Base-by-base conservation (phyloP, 1,140 invertebrate genomes). In the Olivierus martensii region DNA sequence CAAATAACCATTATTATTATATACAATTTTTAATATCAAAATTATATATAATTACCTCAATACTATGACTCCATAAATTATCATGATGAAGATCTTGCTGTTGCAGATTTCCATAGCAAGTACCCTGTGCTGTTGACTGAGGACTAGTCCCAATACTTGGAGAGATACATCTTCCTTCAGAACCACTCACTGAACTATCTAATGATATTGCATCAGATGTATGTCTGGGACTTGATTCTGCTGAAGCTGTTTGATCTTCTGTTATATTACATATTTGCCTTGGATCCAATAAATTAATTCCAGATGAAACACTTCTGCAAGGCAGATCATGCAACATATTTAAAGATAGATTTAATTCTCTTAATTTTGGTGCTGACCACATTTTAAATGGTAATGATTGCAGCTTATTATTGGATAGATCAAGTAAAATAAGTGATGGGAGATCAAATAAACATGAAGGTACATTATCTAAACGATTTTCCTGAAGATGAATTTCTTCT, bases 381-480 rank as follows among this genome's bases (percentile, higher is more conserved):
- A 98, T 73, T 53, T 82, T 80, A 45, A 81, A 77, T 0, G 93
- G 91, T 36, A 97, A 66, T 48, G 75, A 71, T 42, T 84, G 82
- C n/a, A 99, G 69, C 66, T 90, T 89, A 67, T 99, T 99, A 64
- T 94, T 89, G 0, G 90, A 90, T 0, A 93, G 78, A 67, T 97
- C 91, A 57, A 98, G 72, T 4, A 83, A 82, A 18, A 79, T 75
- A 2, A 99, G 70, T 0, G 77, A 70, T 0, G 88, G 87, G 39
- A 97, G 73, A 19, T 77, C 75, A 17, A 65, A 66, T 69, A 96
- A 90, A 53, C 82, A 82, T 17, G 79, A 74, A 0, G 89, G 88
- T 11, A 95, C 65, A 39, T 74, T 72, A 55, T 87, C 83, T 15
- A 96, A 66, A 28, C 84, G 75, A 71, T 96, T 96, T 63, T 92